Base-by-base conservation (phyloP, 2,888 invertebrate genomes). In the Cybosia mesomella region DNA sequence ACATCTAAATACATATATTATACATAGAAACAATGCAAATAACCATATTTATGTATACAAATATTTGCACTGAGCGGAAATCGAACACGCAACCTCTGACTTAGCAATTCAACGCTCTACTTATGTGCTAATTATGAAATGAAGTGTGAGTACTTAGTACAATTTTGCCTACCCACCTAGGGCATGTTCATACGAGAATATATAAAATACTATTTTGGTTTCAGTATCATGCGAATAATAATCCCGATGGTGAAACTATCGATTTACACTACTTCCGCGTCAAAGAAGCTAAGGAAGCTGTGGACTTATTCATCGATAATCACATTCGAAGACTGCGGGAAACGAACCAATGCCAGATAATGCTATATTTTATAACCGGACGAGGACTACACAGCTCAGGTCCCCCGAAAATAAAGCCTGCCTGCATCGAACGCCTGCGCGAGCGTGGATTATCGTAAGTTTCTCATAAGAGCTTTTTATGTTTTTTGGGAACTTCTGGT, bases 191-290 rank as follows among this genome's bases (percentile, higher is more conserved):
- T 11, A 2, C 21, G 10, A 13, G 54, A 8, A n/a, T 18, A 49
- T n/a, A 8, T n/a, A 15, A 58, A n/a, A 28, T 36, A 43, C 3
- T 21, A 22, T 39, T 55, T 64, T 11, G 15, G 7, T 64, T 64
- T 8, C 84, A 95, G 95, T 82, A 86, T 1, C 90, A 94, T 69
- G 85, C 93, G 0, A 54, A 78, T 0, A 88, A 86, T 0, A 82
- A 79, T 34, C 75, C 84, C 0, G 84, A 89, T 43, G 76, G 78
- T 9, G 83, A 86, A n/a, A 96, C 97, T 0, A 89, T 98, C 13
- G 98, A 98, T 88, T 94, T 98, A 1, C 98, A 98, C 66, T 97
- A 96, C 85, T 90, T 98, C 54, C 97, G 96, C 75, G 97, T 97
- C 0, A 90, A 95, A n/a, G 98, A 98, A 88, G 98, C 98, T 0